Percentiles rank a stretch among this genome's conserved stretches.
Conservation (phyloP, 1,140 invertebrate genomes). For the Mamestra configurata region DNA sequence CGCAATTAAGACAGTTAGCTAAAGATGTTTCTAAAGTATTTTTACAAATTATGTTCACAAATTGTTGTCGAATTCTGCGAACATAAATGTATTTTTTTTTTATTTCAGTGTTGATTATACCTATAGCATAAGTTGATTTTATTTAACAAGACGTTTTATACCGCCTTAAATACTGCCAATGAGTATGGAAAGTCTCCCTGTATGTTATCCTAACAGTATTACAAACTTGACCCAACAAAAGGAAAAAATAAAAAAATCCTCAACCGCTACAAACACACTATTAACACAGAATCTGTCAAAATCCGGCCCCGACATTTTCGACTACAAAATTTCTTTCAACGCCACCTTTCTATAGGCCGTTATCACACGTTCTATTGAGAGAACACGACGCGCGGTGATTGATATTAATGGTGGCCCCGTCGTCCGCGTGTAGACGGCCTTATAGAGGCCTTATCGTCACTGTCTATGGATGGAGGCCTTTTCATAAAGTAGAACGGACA, state of each 20-base stretch:
- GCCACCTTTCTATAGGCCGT: conserved; percentile 30
- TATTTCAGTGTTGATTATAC: too few relatives aligned
- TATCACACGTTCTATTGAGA: conserved; percentile 57
- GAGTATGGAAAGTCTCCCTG: too few relatives aligned
- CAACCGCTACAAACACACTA: neutral
- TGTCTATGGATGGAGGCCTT: conserved; percentile 57
- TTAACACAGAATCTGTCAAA: conserved; percentile 17
- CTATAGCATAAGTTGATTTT: too few relatives aligned
- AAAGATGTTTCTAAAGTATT: too few relatives aligned
- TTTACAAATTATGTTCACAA: too few relatives aligned
- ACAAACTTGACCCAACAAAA: too few relatives aligned
- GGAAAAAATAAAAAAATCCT: neutral
- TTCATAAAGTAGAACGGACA: conserved; percentile 46
- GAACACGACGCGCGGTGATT: conserved; percentile 66
- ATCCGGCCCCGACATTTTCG: conserved; percentile 45
- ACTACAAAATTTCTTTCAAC: conserved; percentile 43
- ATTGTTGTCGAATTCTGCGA: too few relatives aligned
- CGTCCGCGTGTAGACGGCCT: conserved; percentile 59
- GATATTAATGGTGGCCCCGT: conserved; percentile 72
- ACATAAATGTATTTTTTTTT: too few relatives aligned
- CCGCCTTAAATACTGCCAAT: too few relatives aligned
- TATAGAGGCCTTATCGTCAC: conserved; percentile 75
- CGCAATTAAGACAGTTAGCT: too few relatives aligned
- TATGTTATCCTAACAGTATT: too few relatives aligned
- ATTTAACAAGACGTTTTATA: too few relatives aligned